Evolutionary conservation across 2,113 vertebrate species (phyloP).

Genomic region (Cervus canadensis): DNA sequence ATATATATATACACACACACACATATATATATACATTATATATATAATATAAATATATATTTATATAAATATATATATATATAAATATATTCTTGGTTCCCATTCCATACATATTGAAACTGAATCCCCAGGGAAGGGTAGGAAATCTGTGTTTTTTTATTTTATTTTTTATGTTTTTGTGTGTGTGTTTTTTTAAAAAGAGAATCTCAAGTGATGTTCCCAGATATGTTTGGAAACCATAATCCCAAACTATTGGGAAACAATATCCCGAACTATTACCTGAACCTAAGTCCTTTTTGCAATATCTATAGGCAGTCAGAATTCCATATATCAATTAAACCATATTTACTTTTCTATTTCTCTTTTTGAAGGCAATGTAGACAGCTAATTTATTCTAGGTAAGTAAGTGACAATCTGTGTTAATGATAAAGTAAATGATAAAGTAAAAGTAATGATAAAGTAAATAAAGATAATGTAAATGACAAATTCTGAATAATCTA

Average conservation of each 20-base stretch:
- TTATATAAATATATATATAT: background rate
- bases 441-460: no score
- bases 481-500: slow-evolving; percentile 11
- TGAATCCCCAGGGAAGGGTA: background rate
- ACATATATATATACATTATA: no score
- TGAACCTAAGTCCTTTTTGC: background rate
- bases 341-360: background rate
- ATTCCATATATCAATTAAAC: background rate
- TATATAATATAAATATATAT: no score
- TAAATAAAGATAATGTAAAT: no score
- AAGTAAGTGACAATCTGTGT: background rate
- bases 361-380: background rate
- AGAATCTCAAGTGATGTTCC: background rate
- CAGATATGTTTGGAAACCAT: background rate
- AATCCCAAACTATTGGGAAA: background rate
- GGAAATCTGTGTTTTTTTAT: background rate
- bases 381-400: background rate
- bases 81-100: no score
- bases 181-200: background rate
- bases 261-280: background rate
- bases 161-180: background rate
- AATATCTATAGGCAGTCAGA: background rate
- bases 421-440: background rate
- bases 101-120: background rate
- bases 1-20: background rate